Evolutionary conservation across 92 coral and sea anemone species (phyloP).

Genomic region (Porites evermanni): DNA sequence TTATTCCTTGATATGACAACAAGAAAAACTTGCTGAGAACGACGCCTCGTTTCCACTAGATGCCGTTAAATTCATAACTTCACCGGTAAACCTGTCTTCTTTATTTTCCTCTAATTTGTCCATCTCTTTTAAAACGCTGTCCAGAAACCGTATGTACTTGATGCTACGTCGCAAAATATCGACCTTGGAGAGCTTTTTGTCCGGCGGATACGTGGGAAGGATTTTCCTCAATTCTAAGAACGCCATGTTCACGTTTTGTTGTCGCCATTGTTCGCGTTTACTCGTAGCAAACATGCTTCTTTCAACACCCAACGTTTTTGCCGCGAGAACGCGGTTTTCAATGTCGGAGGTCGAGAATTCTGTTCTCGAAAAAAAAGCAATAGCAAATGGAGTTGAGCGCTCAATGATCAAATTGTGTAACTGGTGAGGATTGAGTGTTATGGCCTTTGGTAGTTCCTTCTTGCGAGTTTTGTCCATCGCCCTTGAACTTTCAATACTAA

Average conservation of each 20-base stretch:
- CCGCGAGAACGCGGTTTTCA: constrained; percentile 18
- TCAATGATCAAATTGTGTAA: neutral
- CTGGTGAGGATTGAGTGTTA: neutral
- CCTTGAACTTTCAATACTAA: neutral
- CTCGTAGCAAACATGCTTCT: constrained; percentile 48
- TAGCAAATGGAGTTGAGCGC: neutral
- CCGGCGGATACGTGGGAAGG: constrained; percentile 93
- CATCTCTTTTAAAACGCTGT: constrained; percentile 76
- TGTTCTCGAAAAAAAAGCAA: neutral
- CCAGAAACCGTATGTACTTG: constrained; percentile 88
- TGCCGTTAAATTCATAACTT: neutral
- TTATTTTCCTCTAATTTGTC: constrained; percentile 30
- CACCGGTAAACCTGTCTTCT: neutral
- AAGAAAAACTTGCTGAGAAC: neutral
- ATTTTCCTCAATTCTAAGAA: constrained; percentile 91
- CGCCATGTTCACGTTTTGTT: constrained; percentile 92
- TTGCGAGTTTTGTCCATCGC: constrained; percentile 6
- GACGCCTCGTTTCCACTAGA: neutral
- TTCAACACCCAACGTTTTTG: constrained; percentile 11
- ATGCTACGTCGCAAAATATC: constrained; percentile 86
- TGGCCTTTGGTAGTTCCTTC: neutral
- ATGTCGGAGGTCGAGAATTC: neutral
- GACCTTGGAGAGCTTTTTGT: constrained; percentile 95
- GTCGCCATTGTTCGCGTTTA: constrained; percentile 94
- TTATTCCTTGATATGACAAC: neutral